Percentiles rank a stretch among this genome's conserved stretches.
phyloP scores from a whole-genome alignment of 2,113 vertebrate species.

The Anas platyrhynchos region DNA sequence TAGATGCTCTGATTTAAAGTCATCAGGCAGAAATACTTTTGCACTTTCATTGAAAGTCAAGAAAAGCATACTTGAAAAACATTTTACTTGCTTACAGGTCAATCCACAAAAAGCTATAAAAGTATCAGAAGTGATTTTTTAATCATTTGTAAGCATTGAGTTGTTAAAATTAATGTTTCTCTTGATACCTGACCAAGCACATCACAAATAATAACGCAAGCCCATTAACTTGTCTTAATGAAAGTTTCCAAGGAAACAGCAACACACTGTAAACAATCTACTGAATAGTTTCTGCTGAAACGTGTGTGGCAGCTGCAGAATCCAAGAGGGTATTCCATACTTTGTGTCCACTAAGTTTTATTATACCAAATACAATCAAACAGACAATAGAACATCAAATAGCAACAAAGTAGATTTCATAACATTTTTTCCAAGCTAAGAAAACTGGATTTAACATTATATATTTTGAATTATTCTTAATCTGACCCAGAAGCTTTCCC shows the following conservation, averaged over 20 bases:
- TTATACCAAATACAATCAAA: not conserved
- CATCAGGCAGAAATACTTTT: not conserved
- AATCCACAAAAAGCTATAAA: not conserved
- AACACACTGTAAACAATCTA: not conserved
- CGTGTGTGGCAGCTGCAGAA: not conserved
- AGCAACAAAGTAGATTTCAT: not conserved
- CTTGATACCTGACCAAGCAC: constrained; percentile 38
- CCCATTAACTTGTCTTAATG: constrained; percentile 49
- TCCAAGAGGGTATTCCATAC: not conserved
- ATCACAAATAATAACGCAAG: constrained; percentile 45
- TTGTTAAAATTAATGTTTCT: constrained; percentile 43
- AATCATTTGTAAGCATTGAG: not conserved
- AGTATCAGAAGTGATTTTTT: constrained; percentile 39
- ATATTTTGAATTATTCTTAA: not conserved
- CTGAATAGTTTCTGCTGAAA: not conserved
- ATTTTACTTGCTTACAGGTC: constrained; percentile 17
- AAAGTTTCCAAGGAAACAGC: constrained; percentile 41
- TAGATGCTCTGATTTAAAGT: not conserved
- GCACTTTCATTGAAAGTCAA: not conserved
- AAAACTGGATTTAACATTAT: not conserved
- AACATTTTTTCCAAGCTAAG: not conserved
- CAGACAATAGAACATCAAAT: not conserved
- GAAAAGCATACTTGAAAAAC: not conserved
- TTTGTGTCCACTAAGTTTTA: not conserved
- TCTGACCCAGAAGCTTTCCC: not conserved